Conservation (phyloP, 2,797 vertebrate genomes). For the Phrynocephalus guinanensis region DNA sequence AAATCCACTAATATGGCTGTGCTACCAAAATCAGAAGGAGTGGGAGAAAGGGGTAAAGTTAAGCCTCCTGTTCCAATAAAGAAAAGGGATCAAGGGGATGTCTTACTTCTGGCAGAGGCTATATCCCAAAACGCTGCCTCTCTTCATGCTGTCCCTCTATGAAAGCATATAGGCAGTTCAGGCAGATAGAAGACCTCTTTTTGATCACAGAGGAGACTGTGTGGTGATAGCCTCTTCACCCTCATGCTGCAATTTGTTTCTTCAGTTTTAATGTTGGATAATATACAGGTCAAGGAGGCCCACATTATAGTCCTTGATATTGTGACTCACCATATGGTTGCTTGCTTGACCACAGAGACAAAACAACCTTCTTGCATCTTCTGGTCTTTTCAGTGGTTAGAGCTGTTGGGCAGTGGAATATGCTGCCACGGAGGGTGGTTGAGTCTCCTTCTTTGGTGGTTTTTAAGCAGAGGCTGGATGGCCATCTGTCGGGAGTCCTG, state of each 20-base stretch:
- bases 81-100: not conserved
- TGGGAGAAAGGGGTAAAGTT: too few relatives aligned
- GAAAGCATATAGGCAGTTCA: not conserved
- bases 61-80: not conserved
- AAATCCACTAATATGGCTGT: too few relatives aligned
- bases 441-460: too few relatives aligned
- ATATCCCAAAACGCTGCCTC: not conserved
- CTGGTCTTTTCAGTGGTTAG: not conserved
- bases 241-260: not conserved
- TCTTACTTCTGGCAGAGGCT: not conserved
- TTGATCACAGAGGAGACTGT: too few relatives aligned
- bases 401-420: too few relatives aligned
- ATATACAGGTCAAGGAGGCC: not conserved
- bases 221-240: too few relatives aligned
- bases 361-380: not conserved
- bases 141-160: not conserved
- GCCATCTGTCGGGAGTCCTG: too few relatives aligned
- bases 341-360: too few relatives aligned
- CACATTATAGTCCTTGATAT: not conserved
- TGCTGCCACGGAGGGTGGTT: too few relatives aligned
- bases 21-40: not conserved
- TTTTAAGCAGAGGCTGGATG: too few relatives aligned
- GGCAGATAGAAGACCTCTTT: not conserved
- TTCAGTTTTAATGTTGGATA: not conserved
- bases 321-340: not conserved